These are phyloP conservation scores for Neodontobutis hainanensis DNA, from an alignment of 2,113 vertebrate species.

Conservation along the genomic window DNA sequence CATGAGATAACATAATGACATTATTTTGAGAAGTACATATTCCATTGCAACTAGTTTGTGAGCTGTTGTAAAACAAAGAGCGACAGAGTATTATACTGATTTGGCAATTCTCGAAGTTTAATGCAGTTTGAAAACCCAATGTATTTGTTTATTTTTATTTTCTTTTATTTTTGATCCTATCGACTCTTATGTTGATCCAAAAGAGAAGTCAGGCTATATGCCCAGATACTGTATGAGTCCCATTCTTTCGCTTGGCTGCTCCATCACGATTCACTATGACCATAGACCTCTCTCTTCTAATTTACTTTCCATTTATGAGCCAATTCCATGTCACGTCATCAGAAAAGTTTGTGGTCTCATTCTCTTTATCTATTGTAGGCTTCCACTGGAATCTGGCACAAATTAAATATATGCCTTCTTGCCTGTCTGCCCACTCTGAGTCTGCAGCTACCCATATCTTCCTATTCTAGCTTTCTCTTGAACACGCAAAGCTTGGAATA, in stretches of 20 bases:
- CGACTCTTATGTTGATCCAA: not conserved
- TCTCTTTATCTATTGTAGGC: conserved; percentile 45
- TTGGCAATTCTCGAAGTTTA: no score
- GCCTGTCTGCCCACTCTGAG: conserved; percentile 20
- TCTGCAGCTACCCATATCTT: conserved; percentile 7
- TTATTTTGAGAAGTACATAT: not conserved
- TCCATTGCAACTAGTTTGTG: conserved; percentile 24
- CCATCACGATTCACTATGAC: conserved; percentile 15
- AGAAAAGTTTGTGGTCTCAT: conserved; percentile 35
- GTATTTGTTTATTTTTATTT: not conserved
- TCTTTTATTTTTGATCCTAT: not conserved
- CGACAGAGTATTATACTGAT: no score
- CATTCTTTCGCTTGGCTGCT: conserved; percentile 12
- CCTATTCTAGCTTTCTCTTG: not conserved
- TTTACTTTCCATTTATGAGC: conserved; percentile 60
- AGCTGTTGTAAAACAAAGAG: conserved; percentile 54
- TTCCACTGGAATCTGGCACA: conserved; percentile 32
- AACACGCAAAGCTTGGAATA: conserved; percentile 17
- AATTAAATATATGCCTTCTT: conserved; percentile 56
- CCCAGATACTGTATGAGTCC: conserved; percentile 20
- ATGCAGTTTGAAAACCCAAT: no score
- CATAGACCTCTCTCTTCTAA: conserved; percentile 41
- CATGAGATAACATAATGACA: no score
- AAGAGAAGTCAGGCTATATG: conserved; percentile 34
- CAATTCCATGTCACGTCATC: conserved; percentile 53